phyloP scores from a whole-genome alignment of 2,797 vertebrate genomes.

The Pterois miles region DNA sequence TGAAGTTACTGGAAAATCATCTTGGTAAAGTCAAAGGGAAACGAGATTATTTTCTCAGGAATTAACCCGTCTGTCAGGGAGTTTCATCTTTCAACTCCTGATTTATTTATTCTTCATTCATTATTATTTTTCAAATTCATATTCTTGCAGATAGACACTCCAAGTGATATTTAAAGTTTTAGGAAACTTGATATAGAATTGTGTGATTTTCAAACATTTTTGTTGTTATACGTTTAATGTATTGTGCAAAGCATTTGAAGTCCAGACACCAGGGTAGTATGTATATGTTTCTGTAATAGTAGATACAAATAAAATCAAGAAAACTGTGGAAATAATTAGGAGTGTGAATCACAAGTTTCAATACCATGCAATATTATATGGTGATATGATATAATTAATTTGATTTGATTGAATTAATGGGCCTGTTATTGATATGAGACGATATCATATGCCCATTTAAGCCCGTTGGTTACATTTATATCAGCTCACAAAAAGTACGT shows the following conservation, averaged over 20 bases:
- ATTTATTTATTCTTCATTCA: too few relatives aligned
- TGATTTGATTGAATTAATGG: too few relatives aligned
- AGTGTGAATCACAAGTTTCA: too few relatives aligned
- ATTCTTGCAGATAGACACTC: background rate
- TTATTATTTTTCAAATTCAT: too few relatives aligned
- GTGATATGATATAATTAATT: too few relatives aligned
- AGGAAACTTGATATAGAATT: background rate
- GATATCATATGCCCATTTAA: too few relatives aligned
- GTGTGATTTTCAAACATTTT: background rate
- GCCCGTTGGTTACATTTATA: too few relatives aligned
- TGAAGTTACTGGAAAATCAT: background rate
- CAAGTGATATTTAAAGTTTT: constrained; percentile 15
- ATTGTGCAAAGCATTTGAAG: background rate
- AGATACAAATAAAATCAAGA: background rate
- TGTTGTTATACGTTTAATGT: background rate
- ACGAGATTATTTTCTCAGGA: constrained; percentile 49
- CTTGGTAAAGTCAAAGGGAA: background rate
- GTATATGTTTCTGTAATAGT: background rate
- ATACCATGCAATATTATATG: too few relatives aligned
- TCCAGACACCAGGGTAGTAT: background rate
- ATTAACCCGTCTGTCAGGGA: constrained; percentile 11
- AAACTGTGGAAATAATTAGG: background rate
- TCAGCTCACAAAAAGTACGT: too few relatives aligned
- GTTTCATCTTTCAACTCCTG: background rate
- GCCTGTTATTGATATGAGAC: too few relatives aligned